A percentile compares a stretch with the other conserved stretches of the same genome.
phyloP scores from a whole-genome alignment of 2,797 vertebrate species.

The Eidolon dupreanum region DNA sequence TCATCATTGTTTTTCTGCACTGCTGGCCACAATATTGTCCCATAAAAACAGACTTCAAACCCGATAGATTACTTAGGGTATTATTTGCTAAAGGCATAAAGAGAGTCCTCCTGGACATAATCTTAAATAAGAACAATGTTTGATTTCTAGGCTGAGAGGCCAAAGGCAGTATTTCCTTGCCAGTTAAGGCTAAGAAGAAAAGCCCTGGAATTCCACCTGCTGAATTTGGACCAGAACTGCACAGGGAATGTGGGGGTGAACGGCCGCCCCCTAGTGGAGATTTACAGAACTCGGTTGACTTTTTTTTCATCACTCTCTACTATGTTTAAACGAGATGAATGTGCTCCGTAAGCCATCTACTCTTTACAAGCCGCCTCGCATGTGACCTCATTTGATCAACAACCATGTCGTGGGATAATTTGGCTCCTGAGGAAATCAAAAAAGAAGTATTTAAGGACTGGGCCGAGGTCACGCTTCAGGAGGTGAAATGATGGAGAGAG shows the following conservation, averaged over 20 bases:
- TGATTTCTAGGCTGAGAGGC: background rate
- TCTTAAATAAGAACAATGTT: background rate
- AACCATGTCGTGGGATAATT: background rate
- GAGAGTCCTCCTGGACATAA: background rate
- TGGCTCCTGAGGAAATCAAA: background rate
- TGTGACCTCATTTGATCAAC: background rate
- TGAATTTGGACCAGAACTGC: background rate
- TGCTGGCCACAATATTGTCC: background rate
- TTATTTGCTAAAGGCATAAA: background rate
- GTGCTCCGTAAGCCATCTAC: background rate
- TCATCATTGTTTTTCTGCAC: background rate
- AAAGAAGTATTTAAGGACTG: background rate
- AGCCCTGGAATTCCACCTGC: background rate
- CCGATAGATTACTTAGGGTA: background rate
- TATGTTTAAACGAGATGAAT: background rate
- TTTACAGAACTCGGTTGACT: background rate
- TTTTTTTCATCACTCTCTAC: background rate
- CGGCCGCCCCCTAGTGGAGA: background rate
- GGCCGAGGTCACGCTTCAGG: background rate
- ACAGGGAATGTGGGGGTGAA: background rate
- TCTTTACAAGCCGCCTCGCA: background rate
- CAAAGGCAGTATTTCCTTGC: background rate
- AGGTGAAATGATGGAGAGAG: background rate
- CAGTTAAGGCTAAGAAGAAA: background rate
- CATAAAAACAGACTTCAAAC: slow-evolving; percentile 8